A percentile compares a stretch with the other conserved stretches of the same genome.
These are phyloP conservation scores for Troides helena DNA, from an alignment of 2,888 invertebrate species.

Conservation along the genomic window DNA sequence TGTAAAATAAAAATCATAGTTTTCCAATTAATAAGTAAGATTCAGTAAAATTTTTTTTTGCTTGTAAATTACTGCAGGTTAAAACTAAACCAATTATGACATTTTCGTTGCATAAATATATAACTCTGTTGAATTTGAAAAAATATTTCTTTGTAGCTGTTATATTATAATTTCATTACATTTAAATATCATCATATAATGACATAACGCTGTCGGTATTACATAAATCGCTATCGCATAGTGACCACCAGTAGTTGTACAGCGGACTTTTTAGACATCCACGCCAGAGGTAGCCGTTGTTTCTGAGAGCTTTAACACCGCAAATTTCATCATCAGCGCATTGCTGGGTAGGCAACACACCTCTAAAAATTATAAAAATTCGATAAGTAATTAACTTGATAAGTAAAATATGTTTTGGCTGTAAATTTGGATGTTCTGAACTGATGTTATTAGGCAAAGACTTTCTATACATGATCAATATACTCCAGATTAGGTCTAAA, in stretches of 20 bases:
- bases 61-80: too few species aligned
- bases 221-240: conserved; percentile 59
- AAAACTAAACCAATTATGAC: too few species aligned
- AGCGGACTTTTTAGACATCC: conserved; percentile 58
- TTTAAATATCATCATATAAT: conserved; percentile 46
- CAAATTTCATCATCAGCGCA: conserved; percentile 61
- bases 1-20: too few species aligned
- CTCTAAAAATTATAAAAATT: conserved; percentile 44
- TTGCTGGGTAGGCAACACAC: conserved; percentile 45
- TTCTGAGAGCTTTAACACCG: conserved; percentile 53
- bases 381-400: conserved; percentile 2
- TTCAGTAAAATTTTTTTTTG: too few species aligned
- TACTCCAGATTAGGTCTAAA: too few species aligned
- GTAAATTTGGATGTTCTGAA: too few species aligned
- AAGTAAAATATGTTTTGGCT: background rate
- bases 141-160: background rate
- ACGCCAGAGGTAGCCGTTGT: conserved; percentile 61
- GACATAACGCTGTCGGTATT: conserved; percentile 52
- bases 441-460: too few species aligned
- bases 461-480: too few species aligned
- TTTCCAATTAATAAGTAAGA: too few species aligned
- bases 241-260: conserved; percentile 62
- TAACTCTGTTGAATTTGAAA: too few species aligned
- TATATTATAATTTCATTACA: background rate
- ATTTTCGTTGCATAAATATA: too few species aligned